A percentile compares a stretch with the other conserved stretches of the same genome.
Evolutionary conservation across 2,797 vertebrate species (phyloP).

Genomic region (Leptoclinus maculatus): DNA sequence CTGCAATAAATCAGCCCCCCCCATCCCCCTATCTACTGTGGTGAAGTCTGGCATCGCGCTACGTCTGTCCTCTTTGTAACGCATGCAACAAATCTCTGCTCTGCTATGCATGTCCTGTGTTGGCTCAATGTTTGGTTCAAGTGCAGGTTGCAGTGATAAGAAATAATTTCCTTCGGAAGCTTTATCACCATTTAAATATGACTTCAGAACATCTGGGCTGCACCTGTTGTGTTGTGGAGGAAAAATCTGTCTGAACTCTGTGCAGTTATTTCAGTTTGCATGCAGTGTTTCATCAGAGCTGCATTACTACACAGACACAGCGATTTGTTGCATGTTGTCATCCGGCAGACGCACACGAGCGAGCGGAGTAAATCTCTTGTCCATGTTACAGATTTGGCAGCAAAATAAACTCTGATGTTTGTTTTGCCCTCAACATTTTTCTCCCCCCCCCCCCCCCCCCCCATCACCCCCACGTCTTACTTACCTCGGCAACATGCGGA

Average conservation of each 20-base stretch:
- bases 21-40: neutral
- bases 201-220: conserved; percentile 45
- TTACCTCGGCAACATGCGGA: conserved; percentile 96
- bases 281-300: conserved; percentile 5
- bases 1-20: conserved; percentile 29
- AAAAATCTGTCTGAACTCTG: conserved; percentile 7
- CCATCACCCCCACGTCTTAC: conserved; percentile 16
- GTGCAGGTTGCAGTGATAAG: conserved; percentile 1
- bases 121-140: neutral
- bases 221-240: conserved; percentile 22
- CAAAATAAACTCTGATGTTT: neutral
- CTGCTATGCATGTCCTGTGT: neutral
- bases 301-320: neutral
- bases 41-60: neutral
- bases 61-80: neutral
- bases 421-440: conserved; percentile 1
- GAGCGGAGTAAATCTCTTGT: conserved; percentile 35
- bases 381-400: conserved; percentile 17
- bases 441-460: neutral
- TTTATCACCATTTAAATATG: neutral
- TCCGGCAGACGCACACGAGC: conserved; percentile 7
- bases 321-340: conserved; percentile 15
- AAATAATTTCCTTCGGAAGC: conserved; percentile 6
- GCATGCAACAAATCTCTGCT: neutral
- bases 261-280: neutral